Percentiles rank a stretch among this genome's conserved stretches.
These are phyloP conservation scores for Lobophora halterata DNA, from an alignment of 2,888 invertebrate species.

Conservation along the genomic window DNA sequence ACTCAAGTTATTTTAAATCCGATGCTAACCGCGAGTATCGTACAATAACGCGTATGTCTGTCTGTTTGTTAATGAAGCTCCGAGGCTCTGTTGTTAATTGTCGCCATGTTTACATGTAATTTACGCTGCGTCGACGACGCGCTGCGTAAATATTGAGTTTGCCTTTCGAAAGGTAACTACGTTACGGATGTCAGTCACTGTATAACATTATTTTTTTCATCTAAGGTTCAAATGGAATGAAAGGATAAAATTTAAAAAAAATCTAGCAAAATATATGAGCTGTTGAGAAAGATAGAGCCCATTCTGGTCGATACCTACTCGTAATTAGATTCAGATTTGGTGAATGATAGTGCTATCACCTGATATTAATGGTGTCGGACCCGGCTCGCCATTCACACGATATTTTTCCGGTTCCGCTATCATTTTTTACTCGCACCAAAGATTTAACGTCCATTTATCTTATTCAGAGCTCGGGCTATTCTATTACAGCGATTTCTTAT, in stretches of 20 bases:
- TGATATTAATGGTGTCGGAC: constrained; percentile 39
- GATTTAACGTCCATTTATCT: constrained; percentile 48
- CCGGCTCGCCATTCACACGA: constrained; percentile 40
- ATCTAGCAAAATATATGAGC: too few species aligned
- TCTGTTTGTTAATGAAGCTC: constrained; percentile 19
- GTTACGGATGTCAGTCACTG: too few species aligned
- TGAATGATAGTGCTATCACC: constrained; percentile 33
- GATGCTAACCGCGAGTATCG: too few species aligned
- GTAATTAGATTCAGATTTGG: constrained; percentile 6
- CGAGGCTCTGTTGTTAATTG: constrained; percentile 21
- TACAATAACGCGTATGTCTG: too few species aligned
- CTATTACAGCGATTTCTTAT: constrained; percentile 61
- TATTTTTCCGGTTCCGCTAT: constrained; percentile 40
- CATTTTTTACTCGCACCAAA: constrained; percentile 48
- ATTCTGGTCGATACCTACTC: neutral
- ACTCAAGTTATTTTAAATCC: too few species aligned
- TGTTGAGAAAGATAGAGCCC: too few species aligned
- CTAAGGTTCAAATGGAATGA: too few species aligned
- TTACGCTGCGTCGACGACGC: constrained; percentile 15
- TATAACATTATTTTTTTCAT: too few species aligned
- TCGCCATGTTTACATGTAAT: constrained; percentile 28
- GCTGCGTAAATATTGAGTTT: constrained; percentile 1
- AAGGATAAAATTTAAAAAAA: too few species aligned
- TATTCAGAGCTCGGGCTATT: constrained; percentile 45
- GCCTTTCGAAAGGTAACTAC: neutral